Evolutionary conservation across 2,888 invertebrate genomes (phyloP), one percentile per base, ranked within the genome.

Genomic region (Ennomos quercinarius): DNA sequence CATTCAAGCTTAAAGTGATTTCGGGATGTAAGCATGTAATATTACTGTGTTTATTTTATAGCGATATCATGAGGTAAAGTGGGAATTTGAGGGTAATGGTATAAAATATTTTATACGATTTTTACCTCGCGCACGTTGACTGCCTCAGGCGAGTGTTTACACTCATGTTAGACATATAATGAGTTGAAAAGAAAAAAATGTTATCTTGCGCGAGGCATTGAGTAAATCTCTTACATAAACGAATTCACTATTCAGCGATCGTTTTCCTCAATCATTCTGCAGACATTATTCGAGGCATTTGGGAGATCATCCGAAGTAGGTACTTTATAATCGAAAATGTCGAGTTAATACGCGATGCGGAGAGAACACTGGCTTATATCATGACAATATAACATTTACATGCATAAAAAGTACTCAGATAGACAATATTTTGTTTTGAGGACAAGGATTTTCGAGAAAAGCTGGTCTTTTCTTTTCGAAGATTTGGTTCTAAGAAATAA

Each of bases 311-410:
- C 72, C 63, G 61, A 72, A 72, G 67, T 70, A 62, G 60, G 55
- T 57, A 57, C 61, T 52, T 57, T 69, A 71, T 76, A 76, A 77
- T 79, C 72, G 77, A 79, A 79, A 79, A 73, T 76, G 75, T 68
- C 72, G 73, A 73, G 75, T 80, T 80, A 80, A 78, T 77, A 81
- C 73, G 63, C 72, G 71, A 76, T 80, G 73, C 74, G 67, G 70
- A 78, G 77, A 84, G 55, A 84, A 85, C 81, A 86, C 84, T 81
- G 78, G 82, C 80, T 88, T 85, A 86, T 83, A 84, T 80, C 64
- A 61, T 57, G 55, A 76, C 76, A 78, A 71, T 74, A 75, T 74
- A 64, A 67, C 66, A 74, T 70, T 70, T 76, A 73, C 72, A 71
- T 76, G 71, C 76, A 68, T 70, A 74, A 71, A 77, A 69, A 54